Evolutionary conservation across 2,797 vertebrate species (phyloP).

Genomic region (Pangasius larnaudii): DNA sequence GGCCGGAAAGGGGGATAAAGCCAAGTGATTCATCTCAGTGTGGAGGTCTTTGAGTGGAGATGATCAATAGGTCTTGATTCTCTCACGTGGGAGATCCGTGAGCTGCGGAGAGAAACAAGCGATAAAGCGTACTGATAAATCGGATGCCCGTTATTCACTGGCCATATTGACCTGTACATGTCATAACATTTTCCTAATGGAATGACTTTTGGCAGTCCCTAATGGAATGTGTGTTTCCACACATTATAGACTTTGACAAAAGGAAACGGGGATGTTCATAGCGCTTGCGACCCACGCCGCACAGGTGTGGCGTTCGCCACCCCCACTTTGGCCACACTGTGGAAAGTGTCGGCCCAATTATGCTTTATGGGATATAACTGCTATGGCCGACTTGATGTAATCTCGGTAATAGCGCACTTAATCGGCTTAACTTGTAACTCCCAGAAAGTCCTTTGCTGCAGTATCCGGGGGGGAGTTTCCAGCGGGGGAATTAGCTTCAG

Average conservation of each 20-base stretch:
- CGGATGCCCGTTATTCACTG: not conserved
- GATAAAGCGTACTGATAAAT: conserved; percentile 8
- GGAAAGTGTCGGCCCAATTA: conserved; percentile 24
- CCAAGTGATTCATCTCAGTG: conserved; percentile 50
- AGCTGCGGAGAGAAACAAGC: not conserved
- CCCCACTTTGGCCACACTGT: not conserved
- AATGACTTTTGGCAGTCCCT: not conserved
- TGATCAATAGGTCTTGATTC: conserved; percentile 37
- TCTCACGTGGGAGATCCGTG: conserved; percentile 12
- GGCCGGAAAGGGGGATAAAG: conserved; percentile 36
- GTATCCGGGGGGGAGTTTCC: conserved; percentile 32
- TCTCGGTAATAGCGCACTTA: conserved; percentile 66
- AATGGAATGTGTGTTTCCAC: not conserved
- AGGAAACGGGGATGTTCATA: conserved; percentile 6
- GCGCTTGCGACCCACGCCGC: too few relatives aligned
- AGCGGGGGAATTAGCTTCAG: conserved; percentile 19
- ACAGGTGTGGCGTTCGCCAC: not conserved
- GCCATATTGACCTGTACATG: not conserved
- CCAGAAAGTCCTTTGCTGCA: conserved; percentile 57
- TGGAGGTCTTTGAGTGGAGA: conserved; percentile 39
- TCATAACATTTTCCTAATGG: not conserved
- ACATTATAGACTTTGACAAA: not conserved
- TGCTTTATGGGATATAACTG: conserved; percentile 51
- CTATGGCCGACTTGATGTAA: conserved; percentile 63
- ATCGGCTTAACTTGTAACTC: conserved; percentile 71